phyloP scores from a whole-genome alignment of 2,797 vertebrate genomes.

The Sebastes ruberrimus region DNA sequence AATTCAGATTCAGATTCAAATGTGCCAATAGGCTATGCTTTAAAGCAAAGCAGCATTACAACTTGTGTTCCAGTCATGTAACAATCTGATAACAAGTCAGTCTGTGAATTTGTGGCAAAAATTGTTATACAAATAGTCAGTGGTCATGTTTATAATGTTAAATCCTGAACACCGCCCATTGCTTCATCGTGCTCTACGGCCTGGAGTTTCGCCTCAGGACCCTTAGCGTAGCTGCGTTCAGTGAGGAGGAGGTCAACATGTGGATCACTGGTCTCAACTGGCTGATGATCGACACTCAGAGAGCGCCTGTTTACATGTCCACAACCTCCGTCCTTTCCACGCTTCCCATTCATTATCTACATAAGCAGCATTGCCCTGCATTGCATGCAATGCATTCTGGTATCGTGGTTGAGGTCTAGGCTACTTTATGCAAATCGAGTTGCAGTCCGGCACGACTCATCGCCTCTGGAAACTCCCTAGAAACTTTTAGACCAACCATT shows the following conservation, averaged over 20 bases:
- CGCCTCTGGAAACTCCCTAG: no score
- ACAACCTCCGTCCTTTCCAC: no score
- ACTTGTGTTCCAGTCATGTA: background rate
- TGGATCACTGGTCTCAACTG: conserved; percentile 88
- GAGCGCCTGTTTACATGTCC: conserved; percentile 57
- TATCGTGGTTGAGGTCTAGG: no score
- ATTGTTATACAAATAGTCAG: background rate
- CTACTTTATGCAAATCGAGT: no score
- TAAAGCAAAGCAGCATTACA: background rate
- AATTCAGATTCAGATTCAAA: background rate
- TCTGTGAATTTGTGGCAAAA: background rate
- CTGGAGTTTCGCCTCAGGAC: conserved; percentile 88
- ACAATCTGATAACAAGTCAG: background rate
- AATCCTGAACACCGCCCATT: conserved; percentile 83
- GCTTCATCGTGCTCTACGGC: conserved; percentile 89
- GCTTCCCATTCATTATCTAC: no score
- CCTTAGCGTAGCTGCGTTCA: conserved; percentile 86
- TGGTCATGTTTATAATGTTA: conserved; percentile 27
- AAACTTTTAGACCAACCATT: background rate
- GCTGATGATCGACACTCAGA: conserved; percentile 84
- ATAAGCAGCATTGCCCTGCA: no score
- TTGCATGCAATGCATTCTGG: no score
- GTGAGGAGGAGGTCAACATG: conserved; percentile 88
- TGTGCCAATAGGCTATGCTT: background rate
- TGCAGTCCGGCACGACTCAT: no score